phyloP scores from a whole-genome alignment of 2,888 invertebrate species.

The Liodrosophila aerea region DNA sequence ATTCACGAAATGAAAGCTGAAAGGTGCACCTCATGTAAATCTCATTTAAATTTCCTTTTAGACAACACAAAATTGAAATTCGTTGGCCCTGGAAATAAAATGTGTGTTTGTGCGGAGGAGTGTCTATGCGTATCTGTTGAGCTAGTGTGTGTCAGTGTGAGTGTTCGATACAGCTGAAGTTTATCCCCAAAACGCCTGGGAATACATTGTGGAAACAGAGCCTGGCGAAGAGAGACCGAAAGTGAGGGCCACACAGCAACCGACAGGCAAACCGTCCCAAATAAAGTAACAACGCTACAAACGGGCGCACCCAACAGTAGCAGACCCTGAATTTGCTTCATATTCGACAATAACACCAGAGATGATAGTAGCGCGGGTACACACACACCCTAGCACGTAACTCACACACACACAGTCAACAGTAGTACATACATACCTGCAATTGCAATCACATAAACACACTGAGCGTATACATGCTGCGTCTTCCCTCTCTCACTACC shows the following conservation, averaged over 20 bases:
- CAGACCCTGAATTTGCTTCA: background rate
- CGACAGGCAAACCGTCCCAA: background rate
- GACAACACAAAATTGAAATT: slow-evolving; percentile 47
- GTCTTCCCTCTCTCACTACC: too few relatives aligned
- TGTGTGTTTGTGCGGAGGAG: background rate
- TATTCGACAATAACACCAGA: too few relatives aligned
- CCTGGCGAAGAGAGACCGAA: background rate
- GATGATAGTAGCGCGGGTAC: too few relatives aligned
- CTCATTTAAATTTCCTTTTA: slow-evolving; percentile 69
- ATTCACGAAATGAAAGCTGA: slow-evolving; percentile 26
- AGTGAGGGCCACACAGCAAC: background rate
- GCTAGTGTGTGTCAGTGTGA: too few relatives aligned
- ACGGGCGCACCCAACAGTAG: too few relatives aligned
- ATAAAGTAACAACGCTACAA: too few relatives aligned
- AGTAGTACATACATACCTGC: too few relatives aligned
- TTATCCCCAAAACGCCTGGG: slow-evolving; percentile 9
- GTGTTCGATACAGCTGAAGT: slow-evolving; percentile 3
- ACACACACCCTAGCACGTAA: too few relatives aligned
- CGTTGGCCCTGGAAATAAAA: background rate
- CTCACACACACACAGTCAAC: too few relatives aligned
- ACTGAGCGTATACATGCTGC: too few relatives aligned
- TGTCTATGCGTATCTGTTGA: background rate
- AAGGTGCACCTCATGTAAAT: slow-evolving; percentile 34
- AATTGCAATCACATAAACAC: too few relatives aligned
- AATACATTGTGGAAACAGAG: background rate